phyloP scores from a whole-genome alignment of 2,113 vertebrate genomes.

The Aegithalos caudatus region DNA sequence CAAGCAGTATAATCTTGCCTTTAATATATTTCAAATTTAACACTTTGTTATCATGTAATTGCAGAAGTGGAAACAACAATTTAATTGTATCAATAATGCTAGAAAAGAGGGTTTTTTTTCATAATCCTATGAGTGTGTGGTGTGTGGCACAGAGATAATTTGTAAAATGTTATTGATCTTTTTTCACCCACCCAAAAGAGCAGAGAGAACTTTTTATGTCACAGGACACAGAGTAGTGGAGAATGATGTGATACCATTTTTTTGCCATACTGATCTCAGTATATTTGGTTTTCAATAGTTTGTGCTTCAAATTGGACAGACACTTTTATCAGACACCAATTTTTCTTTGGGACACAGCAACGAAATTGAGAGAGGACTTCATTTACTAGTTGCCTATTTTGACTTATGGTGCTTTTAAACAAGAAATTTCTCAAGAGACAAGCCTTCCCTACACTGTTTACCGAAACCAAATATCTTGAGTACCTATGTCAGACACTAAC shows the following conservation, averaged over 20 bases:
- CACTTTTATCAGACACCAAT: constrained; percentile 26
- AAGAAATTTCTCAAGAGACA: not conserved
- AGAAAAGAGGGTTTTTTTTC: not conserved
- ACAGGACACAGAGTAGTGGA: not conserved
- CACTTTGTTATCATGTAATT: not conserved
- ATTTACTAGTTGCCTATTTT: not conserved
- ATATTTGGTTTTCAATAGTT: constrained; percentile 52
- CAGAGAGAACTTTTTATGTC: not conserved
- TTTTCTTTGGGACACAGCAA: not conserved
- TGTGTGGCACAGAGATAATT: not conserved
- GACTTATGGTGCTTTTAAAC: not conserved
- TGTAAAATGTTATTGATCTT: not conserved
- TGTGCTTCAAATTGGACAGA: constrained; percentile 45
- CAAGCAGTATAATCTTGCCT: not conserved
- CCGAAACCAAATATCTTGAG: not conserved
- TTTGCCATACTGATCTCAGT: not conserved
- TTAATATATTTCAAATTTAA: not conserved
- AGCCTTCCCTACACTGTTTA: not conserved
- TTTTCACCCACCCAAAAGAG: not conserved
- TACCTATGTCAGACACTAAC: not conserved
- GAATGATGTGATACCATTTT: not conserved
- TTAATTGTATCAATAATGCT: not conserved
- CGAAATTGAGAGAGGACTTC: not conserved
- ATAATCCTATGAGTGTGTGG: not conserved
- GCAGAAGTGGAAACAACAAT: not conserved